phyloP scores from a whole-genome alignment of 92 coral and sea anemone genomes.

The Micromussa lordhowensis region DNA sequence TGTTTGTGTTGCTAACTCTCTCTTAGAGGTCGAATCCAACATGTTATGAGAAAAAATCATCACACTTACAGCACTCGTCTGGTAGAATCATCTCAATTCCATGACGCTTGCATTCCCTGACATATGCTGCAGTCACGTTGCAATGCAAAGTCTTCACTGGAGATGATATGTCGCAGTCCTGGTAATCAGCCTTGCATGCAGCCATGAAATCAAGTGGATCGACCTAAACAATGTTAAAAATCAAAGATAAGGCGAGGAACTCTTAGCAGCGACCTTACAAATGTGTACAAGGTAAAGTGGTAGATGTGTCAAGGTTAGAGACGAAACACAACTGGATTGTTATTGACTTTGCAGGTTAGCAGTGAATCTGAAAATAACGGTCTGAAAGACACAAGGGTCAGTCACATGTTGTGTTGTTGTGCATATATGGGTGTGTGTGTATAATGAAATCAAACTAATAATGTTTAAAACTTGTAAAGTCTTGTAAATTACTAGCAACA shows the following conservation, averaged over 20 bases:
- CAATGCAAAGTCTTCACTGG: slow-evolving; percentile 52
- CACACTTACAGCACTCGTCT: slow-evolving; percentile 65
- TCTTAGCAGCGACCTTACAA: neutral
- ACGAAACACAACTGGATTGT: neutral
- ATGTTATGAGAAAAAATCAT: neutral
- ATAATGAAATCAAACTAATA: no score
- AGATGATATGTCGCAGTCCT: slow-evolving; percentile 39
- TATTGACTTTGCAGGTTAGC: neutral
- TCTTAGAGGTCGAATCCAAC: neutral
- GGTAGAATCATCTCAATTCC: slow-evolving; percentile 63
- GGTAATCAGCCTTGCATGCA: slow-evolving; percentile 63
- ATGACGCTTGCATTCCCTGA: slow-evolving; percentile 60
- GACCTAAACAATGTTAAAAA: slow-evolving; percentile 8
- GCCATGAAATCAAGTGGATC: slow-evolving; percentile 58
- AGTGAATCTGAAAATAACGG: no score
- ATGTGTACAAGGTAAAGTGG: no score
- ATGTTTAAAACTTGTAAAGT: no score
- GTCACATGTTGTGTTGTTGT: no score
- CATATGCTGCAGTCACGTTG: slow-evolving; percentile 70
- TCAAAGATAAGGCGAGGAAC: neutral
- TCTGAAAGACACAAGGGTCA: no score
- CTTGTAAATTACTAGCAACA: no score
- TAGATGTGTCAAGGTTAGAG: no score
- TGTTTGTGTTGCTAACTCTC: neutral
- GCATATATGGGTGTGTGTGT: no score